Conservation (phyloP, 2,888 invertebrate genomes). For the Onchidella celtica region DNA sequence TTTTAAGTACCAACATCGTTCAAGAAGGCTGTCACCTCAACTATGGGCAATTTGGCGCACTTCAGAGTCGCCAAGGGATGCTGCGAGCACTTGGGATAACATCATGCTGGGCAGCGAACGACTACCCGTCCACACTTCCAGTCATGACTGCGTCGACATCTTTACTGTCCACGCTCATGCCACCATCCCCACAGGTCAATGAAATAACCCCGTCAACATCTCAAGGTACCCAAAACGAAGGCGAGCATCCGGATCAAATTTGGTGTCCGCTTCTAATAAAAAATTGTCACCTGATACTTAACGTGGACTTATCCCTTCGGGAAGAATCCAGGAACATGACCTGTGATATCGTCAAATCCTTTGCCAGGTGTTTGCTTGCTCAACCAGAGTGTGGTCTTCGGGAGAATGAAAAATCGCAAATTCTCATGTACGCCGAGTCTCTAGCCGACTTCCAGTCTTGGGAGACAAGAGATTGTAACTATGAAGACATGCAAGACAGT, state of each 20-base stretch:
- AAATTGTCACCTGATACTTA: slow-evolving; percentile 1
- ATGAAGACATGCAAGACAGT: too few species aligned
- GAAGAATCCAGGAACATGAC: not conserved
- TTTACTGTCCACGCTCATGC: not conserved
- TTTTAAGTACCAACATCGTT: not conserved
- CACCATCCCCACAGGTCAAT: not conserved
- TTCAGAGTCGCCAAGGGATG: not conserved
- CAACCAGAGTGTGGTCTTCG: not conserved
- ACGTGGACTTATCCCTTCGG: not conserved
- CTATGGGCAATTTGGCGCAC: not conserved
- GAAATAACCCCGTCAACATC: not conserved
- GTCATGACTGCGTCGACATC: too few species aligned
- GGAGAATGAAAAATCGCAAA: not conserved
- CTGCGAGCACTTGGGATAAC: not conserved
- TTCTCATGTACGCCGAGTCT: not conserved
- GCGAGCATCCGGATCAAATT: not conserved
- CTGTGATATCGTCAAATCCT: slow-evolving; percentile 9
- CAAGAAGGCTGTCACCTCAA: slow-evolving; percentile 8
- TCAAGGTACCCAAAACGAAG: not conserved
- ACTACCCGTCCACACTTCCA: not conserved
- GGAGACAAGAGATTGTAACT: slow-evolving; percentile 9
- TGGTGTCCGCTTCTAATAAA: not conserved
- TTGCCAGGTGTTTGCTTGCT: not conserved
- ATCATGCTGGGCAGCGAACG: not conserved
- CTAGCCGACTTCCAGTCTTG: not conserved